phyloP scores from a whole-genome alignment of 2,113 vertebrate species.

The Probosciger aterrimus region DNA sequence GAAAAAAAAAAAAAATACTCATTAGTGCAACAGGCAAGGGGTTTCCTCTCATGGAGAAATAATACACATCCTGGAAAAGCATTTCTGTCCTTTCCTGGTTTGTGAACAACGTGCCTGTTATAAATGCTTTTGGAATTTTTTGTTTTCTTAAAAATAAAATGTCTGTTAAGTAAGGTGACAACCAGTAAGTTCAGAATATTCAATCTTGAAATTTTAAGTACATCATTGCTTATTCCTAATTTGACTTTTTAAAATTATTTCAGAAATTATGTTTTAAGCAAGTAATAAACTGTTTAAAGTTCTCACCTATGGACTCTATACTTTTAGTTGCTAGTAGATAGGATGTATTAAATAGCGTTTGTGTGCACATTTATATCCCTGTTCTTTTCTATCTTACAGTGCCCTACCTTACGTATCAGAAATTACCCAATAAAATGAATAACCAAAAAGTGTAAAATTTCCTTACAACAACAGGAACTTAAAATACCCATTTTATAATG shows the following conservation, averaged over 20 bases:
- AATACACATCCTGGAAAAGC: neutral
- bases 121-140: neutral
- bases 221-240: neutral
- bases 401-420: slow-evolving; percentile 11
- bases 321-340: neutral
- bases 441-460: slow-evolving; percentile 36
- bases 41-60: neutral
- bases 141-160: neutral
- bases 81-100: neutral
- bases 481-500: slow-evolving; percentile 49
- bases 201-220: neutral
- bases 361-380: neutral
- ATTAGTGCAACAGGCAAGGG: neutral
- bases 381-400: slow-evolving; percentile 9
- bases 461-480: slow-evolving; percentile 35
- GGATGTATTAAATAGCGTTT: neutral
- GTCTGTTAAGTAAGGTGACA: neutral
- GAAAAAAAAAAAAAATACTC: neutral
- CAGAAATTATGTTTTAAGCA: neutral
- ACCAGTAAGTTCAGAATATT: neutral
- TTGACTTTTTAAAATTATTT: neutral
- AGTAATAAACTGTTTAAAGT: neutral
- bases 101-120: neutral
- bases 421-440: slow-evolving; percentile 45
- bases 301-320: neutral